These are phyloP conservation scores for Pseudoatta argentina DNA, from an alignment of 1,140 invertebrate species.

Conservation along the genomic window DNA sequence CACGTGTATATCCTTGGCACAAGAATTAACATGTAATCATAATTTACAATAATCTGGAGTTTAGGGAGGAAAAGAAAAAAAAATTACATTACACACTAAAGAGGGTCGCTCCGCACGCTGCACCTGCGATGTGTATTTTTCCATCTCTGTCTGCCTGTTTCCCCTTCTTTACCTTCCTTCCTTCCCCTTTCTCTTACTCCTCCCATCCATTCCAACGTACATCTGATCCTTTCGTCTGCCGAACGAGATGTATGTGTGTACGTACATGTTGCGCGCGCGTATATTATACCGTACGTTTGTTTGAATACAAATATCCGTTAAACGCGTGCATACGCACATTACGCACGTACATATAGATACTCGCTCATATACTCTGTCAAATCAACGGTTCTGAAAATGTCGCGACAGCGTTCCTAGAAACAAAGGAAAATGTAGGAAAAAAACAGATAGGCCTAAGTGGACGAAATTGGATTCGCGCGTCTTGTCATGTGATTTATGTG, in stretches of 20 bases:
- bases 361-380: background rate
- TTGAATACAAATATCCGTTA: constrained; percentile 55
- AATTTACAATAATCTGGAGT: background rate
- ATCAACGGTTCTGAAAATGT: background rate
- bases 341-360: constrained; percentile 8
- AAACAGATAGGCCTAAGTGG: no score
- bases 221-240: constrained; percentile 60
- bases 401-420: background rate
- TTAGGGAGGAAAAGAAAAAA: background rate
- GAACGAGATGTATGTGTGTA: constrained; percentile 11
- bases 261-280: background rate
- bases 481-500: background rate
- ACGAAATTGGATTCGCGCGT: no score
- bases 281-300: constrained; percentile 12
- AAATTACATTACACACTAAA: constrained; percentile 21
- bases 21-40: constrained; percentile 24
- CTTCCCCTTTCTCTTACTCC: constrained; percentile 2
- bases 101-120: constrained; percentile 28
- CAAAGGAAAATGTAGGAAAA: background rate
- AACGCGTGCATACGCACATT: constrained; percentile 31
- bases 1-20: background rate
- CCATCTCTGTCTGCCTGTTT: background rate
- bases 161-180: background rate
- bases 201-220: constrained; percentile 30
- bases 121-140: constrained; percentile 53